Evolutionary conservation across 2,797 vertebrate species (phyloP).

Genomic region (Gymnothorax reevesii): DNA sequence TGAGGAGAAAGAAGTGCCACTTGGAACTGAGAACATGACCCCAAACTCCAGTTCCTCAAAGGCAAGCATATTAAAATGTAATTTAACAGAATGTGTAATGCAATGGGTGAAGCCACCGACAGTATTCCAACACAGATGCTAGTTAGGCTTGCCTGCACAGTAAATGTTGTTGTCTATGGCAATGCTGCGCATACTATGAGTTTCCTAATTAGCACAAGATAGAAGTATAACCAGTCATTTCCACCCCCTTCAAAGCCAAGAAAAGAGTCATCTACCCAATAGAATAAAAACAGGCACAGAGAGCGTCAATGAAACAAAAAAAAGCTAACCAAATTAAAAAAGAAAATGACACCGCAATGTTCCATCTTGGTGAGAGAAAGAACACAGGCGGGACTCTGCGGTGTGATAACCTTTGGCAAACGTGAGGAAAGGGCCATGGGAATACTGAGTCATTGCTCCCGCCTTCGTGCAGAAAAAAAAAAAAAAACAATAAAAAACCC

Average conservation of each 20-base stretch:
- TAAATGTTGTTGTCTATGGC: neutral
- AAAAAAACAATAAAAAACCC: neutral
- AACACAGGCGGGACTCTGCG: neutral
- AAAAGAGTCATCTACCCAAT: neutral
- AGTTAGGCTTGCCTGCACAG: neutral
- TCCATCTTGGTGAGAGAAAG: neutral
- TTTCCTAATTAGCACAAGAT: neutral
- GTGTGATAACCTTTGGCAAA: conserved; percentile 2
- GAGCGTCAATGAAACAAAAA: neutral
- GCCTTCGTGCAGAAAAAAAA: neutral
- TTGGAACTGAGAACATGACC: neutral
- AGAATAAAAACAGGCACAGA: neutral
- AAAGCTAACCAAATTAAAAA: neutral
- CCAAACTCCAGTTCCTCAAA: neutral
- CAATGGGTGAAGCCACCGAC: neutral
- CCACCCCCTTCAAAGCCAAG: neutral
- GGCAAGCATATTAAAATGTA: neutral
- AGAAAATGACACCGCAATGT: neutral
- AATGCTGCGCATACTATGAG: neutral
- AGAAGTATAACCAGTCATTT: neutral
- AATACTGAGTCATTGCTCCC: conserved; percentile 9
- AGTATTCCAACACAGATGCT: neutral
- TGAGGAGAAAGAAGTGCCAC: neutral
- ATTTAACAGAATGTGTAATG: neutral
- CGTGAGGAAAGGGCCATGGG: neutral